Evolutionary conservation across 2,113 vertebrate species (phyloP).

Genomic region (Genyomyrus donnyi): DNA sequence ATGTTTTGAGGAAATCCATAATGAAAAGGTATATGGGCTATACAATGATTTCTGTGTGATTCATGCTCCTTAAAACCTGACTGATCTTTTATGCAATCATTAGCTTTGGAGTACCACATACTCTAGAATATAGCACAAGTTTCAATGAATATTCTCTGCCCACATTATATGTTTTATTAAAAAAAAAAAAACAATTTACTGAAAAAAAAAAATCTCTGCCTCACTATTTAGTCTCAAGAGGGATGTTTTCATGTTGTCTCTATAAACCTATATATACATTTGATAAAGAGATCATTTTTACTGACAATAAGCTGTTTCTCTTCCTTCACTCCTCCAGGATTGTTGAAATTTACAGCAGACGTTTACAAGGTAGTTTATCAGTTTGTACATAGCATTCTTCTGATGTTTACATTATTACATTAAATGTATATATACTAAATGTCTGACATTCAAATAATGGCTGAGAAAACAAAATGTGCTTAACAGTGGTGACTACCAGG

Average conservation of each 20-base stretch:
- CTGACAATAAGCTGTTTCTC: neutral
- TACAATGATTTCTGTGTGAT: neutral
- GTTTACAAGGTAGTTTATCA: constrained; percentile 78
- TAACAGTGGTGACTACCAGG: neutral
- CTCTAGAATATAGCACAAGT: neutral
- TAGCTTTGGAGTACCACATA: neutral
- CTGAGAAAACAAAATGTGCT: neutral
- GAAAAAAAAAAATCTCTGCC: neutral
- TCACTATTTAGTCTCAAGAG: neutral
- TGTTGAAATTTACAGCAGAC: constrained; percentile 95
- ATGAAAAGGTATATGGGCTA: constrained; percentile 8
- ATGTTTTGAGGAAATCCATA: constrained; percentile 40
- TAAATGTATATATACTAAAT: neutral
- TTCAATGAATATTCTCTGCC: neutral
- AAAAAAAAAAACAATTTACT: neutral
- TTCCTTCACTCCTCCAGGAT: constrained; percentile 64
- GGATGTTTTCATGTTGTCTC: neutral
- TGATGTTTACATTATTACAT: neutral
- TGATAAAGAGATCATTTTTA: neutral
- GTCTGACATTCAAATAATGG: neutral
- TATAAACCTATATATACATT: neutral
- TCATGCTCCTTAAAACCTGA: neutral
- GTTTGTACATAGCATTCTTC: neutral
- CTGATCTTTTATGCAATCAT: neutral
- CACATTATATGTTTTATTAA: neutral